Base-by-base conservation (phyloP, 2,797 vertebrate genomes). In the Mormyrops boulengeri region DNA sequence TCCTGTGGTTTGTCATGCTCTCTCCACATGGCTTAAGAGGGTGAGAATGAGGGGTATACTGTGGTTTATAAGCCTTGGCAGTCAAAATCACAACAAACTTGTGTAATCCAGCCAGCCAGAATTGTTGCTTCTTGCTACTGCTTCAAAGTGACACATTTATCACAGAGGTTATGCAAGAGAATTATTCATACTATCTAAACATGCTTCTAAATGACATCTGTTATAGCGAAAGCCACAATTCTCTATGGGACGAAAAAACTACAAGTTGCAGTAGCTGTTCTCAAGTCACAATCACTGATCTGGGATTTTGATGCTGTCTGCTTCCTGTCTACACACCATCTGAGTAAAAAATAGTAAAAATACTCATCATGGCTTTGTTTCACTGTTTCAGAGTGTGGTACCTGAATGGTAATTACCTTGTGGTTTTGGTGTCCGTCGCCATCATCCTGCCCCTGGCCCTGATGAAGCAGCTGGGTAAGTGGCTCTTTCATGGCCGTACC, bases 391-490 rank as follows among this genome's bases (percentile, higher is more conserved):
- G 98, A 92, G 93, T 96, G 92, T 99, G 99, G 98, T 99, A 99
- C 93, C 84, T 98, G 95, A 98, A 99, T 1, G 98, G 99, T 88
- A 99, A 99, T 95, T 99, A 99, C 93, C 95, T 99, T 95, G 98
- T 99, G 92, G 95, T 99, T 93, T 94, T 99, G 92, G 98, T 99
- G 89, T 97, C 97, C 0, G 0, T 95, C 92, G 91, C 91, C 22
- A 0, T 99, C 92, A 98, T 99, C 92, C 95, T 99, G 90, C 99
- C 98, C 0, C 93, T 99, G 93, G 97, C 98, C 14, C 91, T 99
- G 90, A 99, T 99, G 99, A 99, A 99, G 92, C 98, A 99, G 93
- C 96, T 99, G 0, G 99, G 99, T 99, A 94, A 97, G 99, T 95
- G 0, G 34, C 57, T 47, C 6, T 22, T 19, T 69, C n/a, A 69